Percentiles rank a stretch among this genome's conserved stretches.
Evolutionary conservation across 2,113 vertebrate species (phyloP).

Genomic region (Haemorhous mexicanus): DNA sequence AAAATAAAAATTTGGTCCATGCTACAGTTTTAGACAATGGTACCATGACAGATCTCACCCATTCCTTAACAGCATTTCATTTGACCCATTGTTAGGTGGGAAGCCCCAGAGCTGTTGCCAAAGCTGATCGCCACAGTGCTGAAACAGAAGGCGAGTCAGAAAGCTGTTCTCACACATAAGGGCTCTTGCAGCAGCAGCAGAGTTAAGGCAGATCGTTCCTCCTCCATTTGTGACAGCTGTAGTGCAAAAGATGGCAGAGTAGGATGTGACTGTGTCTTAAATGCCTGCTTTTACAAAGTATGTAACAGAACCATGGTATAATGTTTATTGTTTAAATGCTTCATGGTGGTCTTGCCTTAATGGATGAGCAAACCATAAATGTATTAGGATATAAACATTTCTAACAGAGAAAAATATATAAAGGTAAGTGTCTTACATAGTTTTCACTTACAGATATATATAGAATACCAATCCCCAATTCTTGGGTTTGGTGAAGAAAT

Average conservation of each 20-base stretch:
- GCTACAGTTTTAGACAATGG: background rate
- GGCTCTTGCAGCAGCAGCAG: background rate
- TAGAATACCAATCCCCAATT: background rate
- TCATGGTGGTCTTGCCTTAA: background rate
- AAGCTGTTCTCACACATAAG: background rate
- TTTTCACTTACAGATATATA: background rate
- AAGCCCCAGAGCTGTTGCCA: background rate
- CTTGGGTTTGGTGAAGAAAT: background rate
- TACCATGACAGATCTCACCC: background rate
- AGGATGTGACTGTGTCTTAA: background rate
- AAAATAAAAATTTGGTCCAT: background rate
- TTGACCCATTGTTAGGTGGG: background rate
- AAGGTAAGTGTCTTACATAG: background rate
- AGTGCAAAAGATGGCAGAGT: background rate
- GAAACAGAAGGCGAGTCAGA: background rate
- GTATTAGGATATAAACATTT: background rate
- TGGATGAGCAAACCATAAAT: background rate
- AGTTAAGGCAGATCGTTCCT: background rate
- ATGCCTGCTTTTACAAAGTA: background rate
- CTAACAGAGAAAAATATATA: background rate
- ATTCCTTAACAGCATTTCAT: background rate
- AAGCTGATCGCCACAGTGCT: background rate
- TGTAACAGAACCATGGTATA: background rate
- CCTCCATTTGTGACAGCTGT: background rate
- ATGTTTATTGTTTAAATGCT: background rate